Base-by-base conservation (phyloP, 2,888 invertebrate species). In the Leucophenga montana region DNA sequence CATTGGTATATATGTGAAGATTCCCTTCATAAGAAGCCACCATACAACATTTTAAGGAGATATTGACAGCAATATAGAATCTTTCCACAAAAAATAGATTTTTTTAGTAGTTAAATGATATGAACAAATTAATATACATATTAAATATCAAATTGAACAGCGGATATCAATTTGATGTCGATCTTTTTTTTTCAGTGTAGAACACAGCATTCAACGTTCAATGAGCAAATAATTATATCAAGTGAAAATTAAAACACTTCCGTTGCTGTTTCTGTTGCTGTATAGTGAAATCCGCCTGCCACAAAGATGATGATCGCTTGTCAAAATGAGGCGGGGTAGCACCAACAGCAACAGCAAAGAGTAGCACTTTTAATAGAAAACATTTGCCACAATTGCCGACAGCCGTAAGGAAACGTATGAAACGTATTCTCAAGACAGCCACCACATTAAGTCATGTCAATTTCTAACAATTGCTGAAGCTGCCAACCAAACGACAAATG, bases 361-460 rank as follows among this genome's bases (percentile, higher is more conserved):
- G 13, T 50, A 50, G 79, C 77, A 83, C 8, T 4, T 50, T 50
- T 77, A 81, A 81, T 78, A 83, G 82, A 81, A 83, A 83, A 81
- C 83, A 81, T 81, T 81, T 83, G 81, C 83, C 78, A 79, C 74
- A 77, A 81, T 80, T 80, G 75, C 73, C 74, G 39, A 3, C 39
- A 61, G 16, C 13, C 27, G 22, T 50, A 50, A 50, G 50, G 50
- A 6, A 50, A 16, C 50, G n/a, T n/a, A n/a, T n/a, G 50, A 50
- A 50, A 22, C 18, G 46, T 64, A 48, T 48, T 48, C 46, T 48
- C 22, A 14, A 22, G 46, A 48, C 62, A 64, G 62, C 62, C 44
- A 20, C 39, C 39, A 39, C 39, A 39, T 39, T 39, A 3, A 39
- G 39, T 39, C 62, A 64, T 64, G 62, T 64, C 62, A 64, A 64